Conservation (phyloP, 2,113 vertebrate genomes). For the Lota lota region DNA sequence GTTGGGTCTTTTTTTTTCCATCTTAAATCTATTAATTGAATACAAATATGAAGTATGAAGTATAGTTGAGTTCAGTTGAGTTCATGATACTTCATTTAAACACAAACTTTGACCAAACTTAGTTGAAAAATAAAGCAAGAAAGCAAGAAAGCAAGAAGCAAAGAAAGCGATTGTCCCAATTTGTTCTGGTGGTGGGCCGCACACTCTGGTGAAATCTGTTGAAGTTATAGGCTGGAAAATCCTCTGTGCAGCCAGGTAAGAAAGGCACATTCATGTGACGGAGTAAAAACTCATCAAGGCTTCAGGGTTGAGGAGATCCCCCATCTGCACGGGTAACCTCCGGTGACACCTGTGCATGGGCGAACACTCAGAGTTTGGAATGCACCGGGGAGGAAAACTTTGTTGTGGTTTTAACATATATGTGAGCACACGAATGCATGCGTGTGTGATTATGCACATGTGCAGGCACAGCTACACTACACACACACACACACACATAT, state of each 20-base stretch:
- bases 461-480: background rate
- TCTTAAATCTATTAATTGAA: too few species aligned
- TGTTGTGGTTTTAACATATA: background rate
- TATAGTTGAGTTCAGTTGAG: constrained; percentile 67
- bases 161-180: constrained; percentile 40
- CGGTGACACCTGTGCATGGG: background rate
- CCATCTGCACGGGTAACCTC: constrained; percentile 30
- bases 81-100: too few species aligned
- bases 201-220: constrained; percentile 37
- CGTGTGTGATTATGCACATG: too few species aligned
- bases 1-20: too few species aligned
- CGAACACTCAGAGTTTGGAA: constrained; percentile 18
- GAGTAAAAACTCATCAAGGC: constrained; percentile 53
- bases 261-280: constrained; percentile 29
- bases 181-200: constrained; percentile 32
- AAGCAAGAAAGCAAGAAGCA: background rate
- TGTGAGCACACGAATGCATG: too few species aligned
- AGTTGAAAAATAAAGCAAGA: background rate
- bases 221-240: constrained; percentile 39
- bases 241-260: constrained; percentile 48
- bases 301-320: constrained; percentile 38
- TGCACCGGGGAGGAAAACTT: constrained; percentile 7
- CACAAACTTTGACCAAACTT: background rate
- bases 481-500: background rate
- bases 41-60: too few species aligned